These are phyloP conservation scores for Eilema griseolum DNA, from an alignment of 2,888 invertebrate species.

Conservation along the genomic window DNA sequence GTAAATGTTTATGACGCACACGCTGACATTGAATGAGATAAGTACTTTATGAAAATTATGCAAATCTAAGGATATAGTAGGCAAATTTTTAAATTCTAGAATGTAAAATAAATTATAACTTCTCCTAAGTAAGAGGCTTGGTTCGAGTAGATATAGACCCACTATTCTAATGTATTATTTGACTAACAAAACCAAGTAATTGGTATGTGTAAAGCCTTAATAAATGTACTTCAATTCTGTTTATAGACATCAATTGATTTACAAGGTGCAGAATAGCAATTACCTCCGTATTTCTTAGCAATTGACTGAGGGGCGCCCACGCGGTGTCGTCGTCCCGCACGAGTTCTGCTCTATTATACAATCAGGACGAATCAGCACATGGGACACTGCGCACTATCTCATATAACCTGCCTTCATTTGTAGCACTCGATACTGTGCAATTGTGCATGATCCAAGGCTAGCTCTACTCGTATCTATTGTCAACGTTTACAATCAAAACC, in stretches of 20 bases:
- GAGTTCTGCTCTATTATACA: conserved; percentile 80
- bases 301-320: conserved; percentile 82
- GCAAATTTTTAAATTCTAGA: not conserved
- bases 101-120: not conserved
- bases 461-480: conserved; percentile 39
- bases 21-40: not conserved
- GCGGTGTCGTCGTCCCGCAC: conserved; percentile 73
- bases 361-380: conserved; percentile 82
- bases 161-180: not conserved
- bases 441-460: conserved; percentile 50
- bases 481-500: conserved; percentile 33
- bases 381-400: conserved; percentile 51
- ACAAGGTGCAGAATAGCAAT: conserved; percentile 65
- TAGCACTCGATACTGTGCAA: conserved; percentile 43
- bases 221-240: conserved; percentile 39
- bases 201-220: conserved; percentile 21
- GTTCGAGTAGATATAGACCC: too few relatives aligned
- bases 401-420: conserved; percentile 31
- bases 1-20: not conserved
- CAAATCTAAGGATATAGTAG: not conserved
- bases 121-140: not conserved
- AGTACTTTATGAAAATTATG: not conserved
- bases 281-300: conserved; percentile 64
- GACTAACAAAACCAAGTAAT: not conserved
- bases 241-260: conserved; percentile 53